Base-by-base conservation (phyloP, 2,888 invertebrate genomes). In the Drosophila neonasuta region DNA sequence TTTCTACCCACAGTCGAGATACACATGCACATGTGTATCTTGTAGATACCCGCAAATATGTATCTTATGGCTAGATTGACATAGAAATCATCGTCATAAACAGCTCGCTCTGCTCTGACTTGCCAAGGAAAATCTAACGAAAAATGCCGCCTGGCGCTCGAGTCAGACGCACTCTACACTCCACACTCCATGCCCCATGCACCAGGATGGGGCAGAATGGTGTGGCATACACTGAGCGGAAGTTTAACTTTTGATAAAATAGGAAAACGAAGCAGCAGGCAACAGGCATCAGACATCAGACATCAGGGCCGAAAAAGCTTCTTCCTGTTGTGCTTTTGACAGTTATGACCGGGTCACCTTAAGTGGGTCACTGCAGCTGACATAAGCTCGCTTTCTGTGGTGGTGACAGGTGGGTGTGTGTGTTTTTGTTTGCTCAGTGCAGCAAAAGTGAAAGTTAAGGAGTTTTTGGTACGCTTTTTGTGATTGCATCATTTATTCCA, bases 81-180 rank as follows among this genome's bases (percentile, higher is more conserved):
- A 55, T 76, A 77, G 72, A 77, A 79, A 79, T 72, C 77, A 76
- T 74, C 72, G 68, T 82, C 75, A 79, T 81, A 78, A 74, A 74
- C 65, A 65, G 73, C 61, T 60, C 66, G 48, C 50, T 68, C 63
- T 63, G 48, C 50, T 68, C 62, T 67, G 56, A 45, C 54, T 65
- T 81, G 81, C 79, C 79, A 84, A 79, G 74, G 24, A 24, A 79
- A 62, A 63, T 67, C 56, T 41, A 59, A 57, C 61, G 46, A 71
- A 41, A 50, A 67, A 62, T 56, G 30, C 82, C 82, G 82, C 71
- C 79, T 70, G 82, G 81, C 81, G 80, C 74, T 79, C 62, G 4
- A 36, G 29, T 59, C 65, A 66, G 34, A 50, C 48, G 29, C 48
- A 55, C 6, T 24, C 24, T 6, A 24, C 24, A 24, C 24, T 24